Base-by-base conservation (phyloP, 2,888 invertebrate species). In the Pheosia gnoma region DNA sequence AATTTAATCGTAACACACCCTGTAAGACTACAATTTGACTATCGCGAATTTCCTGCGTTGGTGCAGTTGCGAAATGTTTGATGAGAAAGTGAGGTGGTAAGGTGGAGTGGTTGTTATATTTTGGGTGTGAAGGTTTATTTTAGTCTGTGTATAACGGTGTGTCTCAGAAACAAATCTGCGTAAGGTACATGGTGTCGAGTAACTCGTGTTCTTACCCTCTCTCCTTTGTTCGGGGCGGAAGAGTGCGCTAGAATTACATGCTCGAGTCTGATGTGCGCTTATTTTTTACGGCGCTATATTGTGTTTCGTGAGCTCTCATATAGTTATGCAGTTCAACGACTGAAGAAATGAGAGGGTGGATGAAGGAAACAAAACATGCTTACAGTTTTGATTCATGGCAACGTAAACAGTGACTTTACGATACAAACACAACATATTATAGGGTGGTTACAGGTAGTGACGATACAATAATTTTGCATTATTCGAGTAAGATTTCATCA, bases 191-290 rank as follows among this genome's bases (percentile, higher is more conserved):
- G 91, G 93, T 93, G 93, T 93, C 92, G 93, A 91, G 92, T 93
- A 92, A 93, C 93, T 93, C 93, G 92, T 92, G 93, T 93, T 91
- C 92, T 92, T 93, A 91, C 93, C 92, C 93, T 92, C 93, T 89
- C 91, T 90, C 89, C 89, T 93, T 93, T 93, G 93, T 93, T 91
- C 90, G 88, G 85, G 88, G 89, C 93, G 93, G 93, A 93, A 93
- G 93, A 92, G 92, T 90, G 89, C 91, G 92, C 93, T 93, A 93
- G 93, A 93, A 93, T 93, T 93, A 93, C 93, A 93, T 91, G 93
- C 93, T 93, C 88, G 84, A 93, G 87, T 89, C 91, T 93, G 93
- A 93, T 93, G 93, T 88, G 91, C 91, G 93, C 93, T 93, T 93
- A 93, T 93, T 93, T 93, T 93, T 93, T 93, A 93, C 91, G 87